Conservation (phyloP, 92 coral and sea anemone species). For the Epizoanthus stellaris region DNA sequence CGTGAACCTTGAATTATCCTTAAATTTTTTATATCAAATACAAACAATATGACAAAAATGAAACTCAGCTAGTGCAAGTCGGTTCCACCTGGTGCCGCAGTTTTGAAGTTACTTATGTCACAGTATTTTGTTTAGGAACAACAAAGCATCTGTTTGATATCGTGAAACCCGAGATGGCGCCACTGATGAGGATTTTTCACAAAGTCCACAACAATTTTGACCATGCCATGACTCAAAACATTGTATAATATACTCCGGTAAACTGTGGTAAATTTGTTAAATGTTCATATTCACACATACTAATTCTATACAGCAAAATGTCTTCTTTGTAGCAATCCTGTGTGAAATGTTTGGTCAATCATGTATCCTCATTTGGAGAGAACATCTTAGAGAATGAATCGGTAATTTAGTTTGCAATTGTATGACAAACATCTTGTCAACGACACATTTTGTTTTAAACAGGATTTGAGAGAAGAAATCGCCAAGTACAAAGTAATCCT, state of each 20-base stretch:
- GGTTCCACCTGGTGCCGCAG: not conserved
- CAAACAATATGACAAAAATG: not conserved
- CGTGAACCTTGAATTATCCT: not conserved
- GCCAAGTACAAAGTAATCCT: constrained; percentile 75
- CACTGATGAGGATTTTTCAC: too few relatives aligned
- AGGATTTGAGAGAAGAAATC: constrained; percentile 87
- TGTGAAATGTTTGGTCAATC: too few relatives aligned
- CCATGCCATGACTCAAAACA: too few relatives aligned
- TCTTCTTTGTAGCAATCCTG: too few relatives aligned
- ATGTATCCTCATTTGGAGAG: too few relatives aligned
- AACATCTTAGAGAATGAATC: not conserved
- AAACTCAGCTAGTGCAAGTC: not conserved
- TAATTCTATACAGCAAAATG: too few relatives aligned
- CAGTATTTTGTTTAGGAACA: not conserved
- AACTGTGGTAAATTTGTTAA: too few relatives aligned
- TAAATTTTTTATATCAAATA: not conserved
- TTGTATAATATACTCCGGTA: too few relatives aligned
- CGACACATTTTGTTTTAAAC: not conserved
- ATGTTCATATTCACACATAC: too few relatives aligned
- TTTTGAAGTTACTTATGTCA: not conserved
- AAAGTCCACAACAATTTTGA: too few relatives aligned
- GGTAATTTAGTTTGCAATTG: not conserved
- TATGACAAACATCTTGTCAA: not conserved
- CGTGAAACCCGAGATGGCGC: too few relatives aligned
- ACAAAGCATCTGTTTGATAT: too few relatives aligned